These are phyloP conservation scores for Macroteleia sp. DNA, from an alignment of 2,888 invertebrate genomes.

Conservation along the genomic window DNA sequence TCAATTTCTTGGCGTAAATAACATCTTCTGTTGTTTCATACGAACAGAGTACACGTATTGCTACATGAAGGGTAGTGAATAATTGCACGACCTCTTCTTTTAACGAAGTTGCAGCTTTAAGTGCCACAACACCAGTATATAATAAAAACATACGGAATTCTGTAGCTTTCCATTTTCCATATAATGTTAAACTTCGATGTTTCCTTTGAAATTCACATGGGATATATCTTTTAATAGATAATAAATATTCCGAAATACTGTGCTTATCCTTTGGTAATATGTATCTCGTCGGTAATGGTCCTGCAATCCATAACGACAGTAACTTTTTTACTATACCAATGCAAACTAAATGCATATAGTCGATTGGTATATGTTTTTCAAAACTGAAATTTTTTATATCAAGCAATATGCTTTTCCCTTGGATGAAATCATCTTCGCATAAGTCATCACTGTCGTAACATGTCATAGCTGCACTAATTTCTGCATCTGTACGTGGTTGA, in stretches of 20 bases:
- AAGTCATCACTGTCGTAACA: neutral
- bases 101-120: neutral
- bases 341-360: slow-evolving; percentile 20
- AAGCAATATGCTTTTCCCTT: slow-evolving; percentile 22
- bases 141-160: slow-evolving; percentile 43
- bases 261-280: neutral
- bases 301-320: slow-evolving; percentile 8
- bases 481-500: slow-evolving; percentile 5
- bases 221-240: slow-evolving; percentile 7
- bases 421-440: neutral
- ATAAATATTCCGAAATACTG: slow-evolving; percentile 8
- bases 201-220: slow-evolving; percentile 33
- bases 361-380: slow-evolving; percentile 13
- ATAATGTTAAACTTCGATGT: slow-evolving; percentile 8
- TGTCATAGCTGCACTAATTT: slow-evolving; percentile 9
- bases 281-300: neutral
- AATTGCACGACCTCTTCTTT: neutral
- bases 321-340: slow-evolving; percentile 28
- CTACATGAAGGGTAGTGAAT: slow-evolving; percentile 20
- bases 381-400: slow-evolving; percentile 25
- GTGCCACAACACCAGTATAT: slow-evolving; percentile 22
- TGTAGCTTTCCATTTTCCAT: slow-evolving; percentile 43
- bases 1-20: slow-evolving; percentile 24
- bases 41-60: slow-evolving; percentile 16
- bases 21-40: neutral